Evolutionary conservation across 2,113 vertebrate species (phyloP).

Genomic region (Dipodomys ordii): DNA sequence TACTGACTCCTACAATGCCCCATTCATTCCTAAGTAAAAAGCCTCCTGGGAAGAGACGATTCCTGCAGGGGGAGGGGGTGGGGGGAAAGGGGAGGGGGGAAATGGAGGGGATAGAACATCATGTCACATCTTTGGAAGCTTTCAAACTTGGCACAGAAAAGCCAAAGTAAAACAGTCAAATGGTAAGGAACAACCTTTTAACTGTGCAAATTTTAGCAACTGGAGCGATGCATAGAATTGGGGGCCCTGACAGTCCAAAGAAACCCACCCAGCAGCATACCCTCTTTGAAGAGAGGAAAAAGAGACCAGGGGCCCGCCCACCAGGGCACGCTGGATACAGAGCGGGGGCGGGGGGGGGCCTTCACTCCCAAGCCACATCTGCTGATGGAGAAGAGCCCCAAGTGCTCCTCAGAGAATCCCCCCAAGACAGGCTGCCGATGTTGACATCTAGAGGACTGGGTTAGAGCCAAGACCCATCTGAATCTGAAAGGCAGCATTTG

Average conservation of each 20-base stretch:
- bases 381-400: neutral
- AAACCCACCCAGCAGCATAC: neutral
- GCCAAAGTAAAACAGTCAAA: neutral
- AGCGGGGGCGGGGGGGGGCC: too few species aligned
- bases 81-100: too few species aligned
- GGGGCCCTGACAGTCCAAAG: neutral
- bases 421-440: neutral
- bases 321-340: too few species aligned
- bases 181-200: neutral
- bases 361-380: neutral
- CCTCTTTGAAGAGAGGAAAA: neutral
- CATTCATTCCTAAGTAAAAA: neutral
- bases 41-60: neutral
- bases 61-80: too few species aligned
- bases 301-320: too few species aligned
- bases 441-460: neutral
- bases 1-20: too few species aligned
- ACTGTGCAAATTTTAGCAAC: neutral
- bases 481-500: neutral
- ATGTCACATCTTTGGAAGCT: neutral
- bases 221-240: neutral
- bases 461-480: neutral
- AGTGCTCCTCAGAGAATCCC: neutral
- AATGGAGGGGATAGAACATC: neutral
- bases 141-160: neutral